phyloP scores from a whole-genome alignment of 2,113 vertebrate species.

The Lonchura striata region DNA sequence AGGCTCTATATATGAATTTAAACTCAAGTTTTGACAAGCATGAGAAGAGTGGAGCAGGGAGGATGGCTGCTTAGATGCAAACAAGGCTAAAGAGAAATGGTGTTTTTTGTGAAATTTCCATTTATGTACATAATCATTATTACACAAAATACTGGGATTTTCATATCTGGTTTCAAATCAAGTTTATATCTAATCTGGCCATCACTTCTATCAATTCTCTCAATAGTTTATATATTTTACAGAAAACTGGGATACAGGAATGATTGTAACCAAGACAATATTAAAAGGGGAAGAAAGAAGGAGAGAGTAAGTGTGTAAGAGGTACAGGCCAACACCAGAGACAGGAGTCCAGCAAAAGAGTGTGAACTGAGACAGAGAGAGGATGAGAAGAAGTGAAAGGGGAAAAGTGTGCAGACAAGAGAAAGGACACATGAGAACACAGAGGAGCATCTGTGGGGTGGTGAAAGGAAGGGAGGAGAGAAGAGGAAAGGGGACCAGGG shows the following conservation, averaged over 20 bases:
- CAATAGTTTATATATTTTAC: not conserved
- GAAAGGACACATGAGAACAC: fast-evolving
- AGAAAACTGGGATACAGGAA: not conserved
- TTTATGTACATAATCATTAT: not conserved
- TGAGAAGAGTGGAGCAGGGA: not conserved
- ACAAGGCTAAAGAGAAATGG: not conserved
- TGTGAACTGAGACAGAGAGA: fast-evolving
- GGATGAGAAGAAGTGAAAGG: not conserved
- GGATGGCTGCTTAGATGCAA: not conserved
- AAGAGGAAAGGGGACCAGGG: not conserved
- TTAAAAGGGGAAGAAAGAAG: not conserved
- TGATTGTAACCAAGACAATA: not conserved
- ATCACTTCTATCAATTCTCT: not conserved
- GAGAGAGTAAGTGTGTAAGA: not conserved
- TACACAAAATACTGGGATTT: not conserved
- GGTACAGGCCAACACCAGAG: not conserved
- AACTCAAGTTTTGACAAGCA: not conserved
- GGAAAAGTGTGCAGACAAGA: not conserved
- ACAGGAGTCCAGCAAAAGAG: not conserved
- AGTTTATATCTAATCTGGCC: not conserved
- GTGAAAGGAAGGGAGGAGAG: not conserved
- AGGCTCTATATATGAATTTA: not conserved
- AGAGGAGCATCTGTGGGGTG: not conserved
- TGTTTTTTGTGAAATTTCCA: not conserved
- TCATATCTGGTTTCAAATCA: not conserved